Evolutionary conservation across 1,140 invertebrate species (phyloP).

Genomic region (Eupristina koningsbergeri): DNA sequence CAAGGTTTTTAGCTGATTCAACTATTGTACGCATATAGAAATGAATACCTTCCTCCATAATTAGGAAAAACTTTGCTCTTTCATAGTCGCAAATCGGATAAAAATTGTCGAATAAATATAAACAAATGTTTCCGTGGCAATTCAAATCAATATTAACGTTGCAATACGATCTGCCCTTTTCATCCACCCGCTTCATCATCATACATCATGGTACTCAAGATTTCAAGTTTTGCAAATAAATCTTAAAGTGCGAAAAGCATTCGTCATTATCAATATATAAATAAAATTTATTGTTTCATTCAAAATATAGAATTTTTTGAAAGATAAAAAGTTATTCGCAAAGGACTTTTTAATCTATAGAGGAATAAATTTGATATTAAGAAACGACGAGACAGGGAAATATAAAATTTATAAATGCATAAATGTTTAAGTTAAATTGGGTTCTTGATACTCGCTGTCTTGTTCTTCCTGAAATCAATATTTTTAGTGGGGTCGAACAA

Average conservation of each 20-base stretch:
- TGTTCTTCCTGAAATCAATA: not conserved
- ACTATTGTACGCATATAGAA: not conserved
- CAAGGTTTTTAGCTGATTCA: constrained; percentile 22
- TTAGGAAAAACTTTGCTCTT: not conserved
- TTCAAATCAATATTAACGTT: not conserved
- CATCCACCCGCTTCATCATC: not conserved
- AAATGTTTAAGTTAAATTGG: too few relatives aligned
- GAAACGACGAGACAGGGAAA: too few relatives aligned
- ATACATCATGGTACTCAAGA: too few relatives aligned
- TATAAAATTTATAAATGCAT: too few relatives aligned
- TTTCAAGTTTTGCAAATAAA: too few relatives aligned
- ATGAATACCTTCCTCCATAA: not conserved
- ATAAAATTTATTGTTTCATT: too few relatives aligned
- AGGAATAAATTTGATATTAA: not conserved
- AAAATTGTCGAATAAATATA: not conserved
- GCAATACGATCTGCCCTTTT: not conserved
- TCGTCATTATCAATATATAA: not conserved
- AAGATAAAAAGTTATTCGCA: not conserved
- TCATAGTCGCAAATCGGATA: too few relatives aligned
- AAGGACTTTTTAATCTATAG: not conserved
- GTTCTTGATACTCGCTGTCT: not conserved
- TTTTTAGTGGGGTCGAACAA: not conserved
- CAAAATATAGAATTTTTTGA: not conserved
- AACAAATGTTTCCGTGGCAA: not conserved
- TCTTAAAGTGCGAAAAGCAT: too few relatives aligned